Base-by-base conservation (phyloP, 2,888 invertebrate species). In the Sphaerophoria rueppellii region DNA sequence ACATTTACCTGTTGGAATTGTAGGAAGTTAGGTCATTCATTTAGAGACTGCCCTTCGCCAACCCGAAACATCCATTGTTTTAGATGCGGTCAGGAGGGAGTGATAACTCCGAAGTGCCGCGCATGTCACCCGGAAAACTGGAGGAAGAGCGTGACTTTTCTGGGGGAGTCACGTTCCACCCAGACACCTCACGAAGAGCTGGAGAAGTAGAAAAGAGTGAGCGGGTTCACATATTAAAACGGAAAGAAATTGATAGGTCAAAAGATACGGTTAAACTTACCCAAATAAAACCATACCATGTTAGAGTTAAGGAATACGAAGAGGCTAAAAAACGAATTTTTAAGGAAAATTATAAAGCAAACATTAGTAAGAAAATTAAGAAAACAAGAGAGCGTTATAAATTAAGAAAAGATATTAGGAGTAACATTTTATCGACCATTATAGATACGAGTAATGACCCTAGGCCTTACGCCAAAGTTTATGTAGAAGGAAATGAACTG, bases 141-240 rank as follows among this genome's bases (percentile, higher is more conserved):
- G 0, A 2, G 34, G 35, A 43, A 9, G 55, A 57, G 35, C 55
- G 35, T 35, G 55, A 57, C 14, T 0, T 35, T 14, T n/a, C 0
- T 7, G 34, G 55, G 34, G 55, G 55, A 55, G n/a, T 35, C 55
- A 35, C 35, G 57, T 57, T 57, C 37, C n/a, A 37, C 57, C 4
- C 57, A 57, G 14, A 57, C 14, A 35, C 35, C 37, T 37, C 55
- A 55, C n/a, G 7, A 7, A 4, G 4, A 55, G 1, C 7, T 2
- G 6, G 35, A 57, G 9, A 6, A 0, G 4, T 35, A n/a, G 3
- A n/a, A n/a, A 12, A 34, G 24, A 24, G 24, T n/a, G 54, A 55
- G 3, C 34, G 34, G 4, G 16, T 4, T 14, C 40, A 11, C 4
- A 57, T 16, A 14, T 16, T 57, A 57, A 2, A 0, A 4, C 35